Base-by-base conservation (phyloP, 2,888 invertebrate species). In the Bellardia bayeri region DNA sequence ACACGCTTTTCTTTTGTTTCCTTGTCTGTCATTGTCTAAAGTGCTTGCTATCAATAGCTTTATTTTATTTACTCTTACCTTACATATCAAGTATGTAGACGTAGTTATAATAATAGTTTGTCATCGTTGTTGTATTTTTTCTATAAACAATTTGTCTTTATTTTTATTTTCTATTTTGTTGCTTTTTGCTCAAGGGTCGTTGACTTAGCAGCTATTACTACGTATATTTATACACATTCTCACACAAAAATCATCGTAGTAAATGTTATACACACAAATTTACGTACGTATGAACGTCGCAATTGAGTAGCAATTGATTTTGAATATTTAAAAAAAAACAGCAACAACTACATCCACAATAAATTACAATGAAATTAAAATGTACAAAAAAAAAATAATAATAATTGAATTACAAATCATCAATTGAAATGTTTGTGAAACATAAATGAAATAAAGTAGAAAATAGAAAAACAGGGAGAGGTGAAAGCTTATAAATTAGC, bases 271-370 rank as follows among this genome's bases (percentile, higher is more conserved):
- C 69, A 64, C 63, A 74, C 11, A 66, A 71, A 64, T 63, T 81
- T 45, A 74, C 58, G 51, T 64, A 58, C 16, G 7, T 23, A 79
- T 11, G 16, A 16, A 61, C 76, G 58, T 76, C 80, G 83, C 66
- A 81, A 81, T 87, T 83, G 76, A 83, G 66, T 68, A 72, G 76
- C 84, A 84, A 87, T 81, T 87, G 87, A 87, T 74, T 81, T 72
- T 23, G 23, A 72, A 83, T 16, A 75, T 40, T 13, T 16, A 66
- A 49, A 61, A 11, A 54, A 56, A 13, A 63, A 40, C n/a, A 40
- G 74, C 66, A 83, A n/a, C 11, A 51, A 51, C 16, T 23, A 23
- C 16, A 58, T 8, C 8, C 16, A 64, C 64, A 64, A 82, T 74
- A 74, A 74, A 64, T 81, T 64, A 66, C 42, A 58, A 66, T 74